Percentiles rank a stretch among this genome's conserved stretches.
Conservation (phyloP, 2,113 vertebrate genomes). For the Shinisaurus crocodilurus region DNA sequence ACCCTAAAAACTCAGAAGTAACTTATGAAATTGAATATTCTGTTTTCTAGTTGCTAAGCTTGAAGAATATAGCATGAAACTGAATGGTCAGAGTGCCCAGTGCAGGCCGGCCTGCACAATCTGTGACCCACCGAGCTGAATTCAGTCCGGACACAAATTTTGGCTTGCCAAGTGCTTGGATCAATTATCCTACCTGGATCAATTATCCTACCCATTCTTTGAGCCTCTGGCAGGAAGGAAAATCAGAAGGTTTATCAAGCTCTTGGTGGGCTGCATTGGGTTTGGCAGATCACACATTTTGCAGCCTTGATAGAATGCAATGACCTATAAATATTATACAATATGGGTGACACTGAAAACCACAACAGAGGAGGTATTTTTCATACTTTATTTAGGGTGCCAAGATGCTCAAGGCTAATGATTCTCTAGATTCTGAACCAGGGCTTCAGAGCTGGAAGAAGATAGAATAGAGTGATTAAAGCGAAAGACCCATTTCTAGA, state of each 20-base stretch:
- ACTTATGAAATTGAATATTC: not conserved
- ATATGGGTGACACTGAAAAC: not conserved
- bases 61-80: not conserved
- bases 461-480: slow-evolving; percentile 69
- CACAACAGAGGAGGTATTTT: not conserved
- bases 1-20: not conserved
- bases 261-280: not conserved
- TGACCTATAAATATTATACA: not conserved
- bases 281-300: not conserved
- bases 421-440: slow-evolving; percentile 37
- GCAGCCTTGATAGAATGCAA: not conserved
- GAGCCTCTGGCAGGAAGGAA: too few species aligned
- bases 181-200: not conserved
- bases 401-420: slow-evolving; percentile 13
- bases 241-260: not conserved
- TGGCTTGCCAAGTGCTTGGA: not conserved
- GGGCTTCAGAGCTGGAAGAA: slow-evolving; percentile 58
- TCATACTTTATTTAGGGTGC: not conserved
- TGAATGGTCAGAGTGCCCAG: not conserved
- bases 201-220: not conserved
- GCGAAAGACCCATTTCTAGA: slow-evolving; percentile 65
- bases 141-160: not conserved
- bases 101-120: not conserved
- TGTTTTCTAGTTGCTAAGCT: not conserved
- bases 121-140: not conserved